Evolutionary conservation across 2,797 vertebrate species (phyloP).

Genomic region (Gastrophryne carolinensis): DNA sequence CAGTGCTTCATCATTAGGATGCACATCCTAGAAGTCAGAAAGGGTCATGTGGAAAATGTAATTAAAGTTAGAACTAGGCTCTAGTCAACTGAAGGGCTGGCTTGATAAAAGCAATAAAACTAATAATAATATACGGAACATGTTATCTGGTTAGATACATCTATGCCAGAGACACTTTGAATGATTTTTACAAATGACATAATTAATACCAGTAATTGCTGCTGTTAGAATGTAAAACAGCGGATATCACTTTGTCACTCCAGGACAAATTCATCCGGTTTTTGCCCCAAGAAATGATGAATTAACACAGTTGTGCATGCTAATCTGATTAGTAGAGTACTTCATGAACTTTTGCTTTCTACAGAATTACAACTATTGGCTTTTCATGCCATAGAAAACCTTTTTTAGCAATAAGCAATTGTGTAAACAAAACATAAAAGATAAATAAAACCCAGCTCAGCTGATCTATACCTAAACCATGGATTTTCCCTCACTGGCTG

Average conservation of each 20-base stretch:
- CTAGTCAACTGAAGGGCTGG: neutral
- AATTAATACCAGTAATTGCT: neutral
- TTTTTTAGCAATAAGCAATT: too few species aligned
- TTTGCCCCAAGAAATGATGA: neutral
- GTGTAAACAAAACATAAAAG: too few species aligned
- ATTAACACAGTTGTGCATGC: neutral
- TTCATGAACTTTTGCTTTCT: too few species aligned
- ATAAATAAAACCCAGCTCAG: too few species aligned
- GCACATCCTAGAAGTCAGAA: constrained; percentile 11
- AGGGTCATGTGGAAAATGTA: constrained; percentile 10
- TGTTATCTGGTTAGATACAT: neutral
- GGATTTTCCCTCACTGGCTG: too few species aligned
- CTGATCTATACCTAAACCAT: too few species aligned
- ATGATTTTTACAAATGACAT: neutral
- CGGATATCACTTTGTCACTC: neutral
- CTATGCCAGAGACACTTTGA: neutral
- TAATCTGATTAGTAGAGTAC: neutral
- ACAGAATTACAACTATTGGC: too few species aligned
- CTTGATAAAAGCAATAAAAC: neutral
- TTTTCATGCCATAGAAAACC: too few species aligned
- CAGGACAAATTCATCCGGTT: too few species aligned
- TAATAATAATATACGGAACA: constrained; percentile 9
- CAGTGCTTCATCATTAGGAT: constrained; percentile 6
- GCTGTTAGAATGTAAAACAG: neutral
- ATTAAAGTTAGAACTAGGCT: constrained; percentile 8